These are phyloP conservation scores for Sparidentex hasta DNA, from an alignment of 2,797 vertebrate species.

Conservation along the genomic window DNA sequence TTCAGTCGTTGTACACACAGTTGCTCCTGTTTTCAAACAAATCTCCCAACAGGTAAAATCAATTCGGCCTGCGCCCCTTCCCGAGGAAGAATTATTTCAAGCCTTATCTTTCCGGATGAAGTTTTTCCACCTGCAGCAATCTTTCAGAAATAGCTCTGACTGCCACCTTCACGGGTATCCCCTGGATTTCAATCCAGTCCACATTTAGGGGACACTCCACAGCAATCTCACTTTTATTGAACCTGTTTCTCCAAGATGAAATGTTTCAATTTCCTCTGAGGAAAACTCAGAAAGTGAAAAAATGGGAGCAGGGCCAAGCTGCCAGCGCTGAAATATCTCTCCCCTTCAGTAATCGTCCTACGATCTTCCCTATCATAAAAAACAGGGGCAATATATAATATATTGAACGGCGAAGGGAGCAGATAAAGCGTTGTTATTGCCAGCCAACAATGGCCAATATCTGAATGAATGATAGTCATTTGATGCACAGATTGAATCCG, in stretches of 20 bases:
- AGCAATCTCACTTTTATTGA: slow-evolving; percentile 79
- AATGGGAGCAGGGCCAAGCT: slow-evolving; percentile 58
- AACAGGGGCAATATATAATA: slow-evolving; percentile 67
- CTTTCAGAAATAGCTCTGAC: slow-evolving; percentile 47
- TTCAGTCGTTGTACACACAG: not conserved
- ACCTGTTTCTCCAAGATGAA: slow-evolving; percentile 79
- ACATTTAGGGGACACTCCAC: slow-evolving; percentile 67
- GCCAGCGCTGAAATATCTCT: slow-evolving; percentile 55
- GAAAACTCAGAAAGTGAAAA: slow-evolving; percentile 57
- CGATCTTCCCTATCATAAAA: slow-evolving; percentile 66
- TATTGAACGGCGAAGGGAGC: slow-evolving; percentile 67
- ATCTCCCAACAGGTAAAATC: slow-evolving; percentile 32
- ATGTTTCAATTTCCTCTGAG: slow-evolving; percentile 81
- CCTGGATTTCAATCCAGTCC: slow-evolving; percentile 74
- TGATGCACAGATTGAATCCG: slow-evolving; percentile 74
- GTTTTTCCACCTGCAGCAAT: slow-evolving; percentile 57
- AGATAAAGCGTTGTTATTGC: slow-evolving; percentile 63
- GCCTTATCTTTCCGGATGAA: slow-evolving; percentile 45
- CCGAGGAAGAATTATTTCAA: slow-evolving; percentile 50
- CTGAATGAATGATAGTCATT: slow-evolving; percentile 76
- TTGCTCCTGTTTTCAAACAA: slow-evolving; percentile 10
- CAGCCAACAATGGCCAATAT: slow-evolving; percentile 70
- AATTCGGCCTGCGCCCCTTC: slow-evolving; percentile 31
- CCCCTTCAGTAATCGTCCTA: slow-evolving; percentile 62
- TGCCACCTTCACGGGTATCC: slow-evolving; percentile 56